phyloP scores from a whole-genome alignment of 2,888 invertebrate genomes.

The Opisthograptis luteolata region DNA sequence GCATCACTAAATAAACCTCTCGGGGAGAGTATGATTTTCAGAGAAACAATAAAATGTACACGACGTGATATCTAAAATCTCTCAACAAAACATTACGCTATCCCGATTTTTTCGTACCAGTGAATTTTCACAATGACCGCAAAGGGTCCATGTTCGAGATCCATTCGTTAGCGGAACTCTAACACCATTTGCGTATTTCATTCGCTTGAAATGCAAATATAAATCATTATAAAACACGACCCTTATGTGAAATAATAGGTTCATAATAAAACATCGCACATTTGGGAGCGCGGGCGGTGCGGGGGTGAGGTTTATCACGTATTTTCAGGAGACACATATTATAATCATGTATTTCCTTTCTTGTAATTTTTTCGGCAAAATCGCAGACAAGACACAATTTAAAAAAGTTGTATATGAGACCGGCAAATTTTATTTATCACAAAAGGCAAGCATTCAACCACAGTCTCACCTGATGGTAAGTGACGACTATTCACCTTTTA shows the following conservation, averaged over 20 bases:
- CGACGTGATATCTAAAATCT: slow-evolving; percentile 1
- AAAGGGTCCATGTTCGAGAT: slow-evolving; percentile 33
- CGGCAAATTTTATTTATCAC: too few relatives aligned
- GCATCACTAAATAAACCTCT: too few relatives aligned
- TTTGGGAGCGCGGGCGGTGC: slow-evolving; percentile 29
- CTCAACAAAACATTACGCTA: slow-evolving; percentile 8
- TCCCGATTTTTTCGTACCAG: slow-evolving; percentile 27
- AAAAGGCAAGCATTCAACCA: too few relatives aligned
- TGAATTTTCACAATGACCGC: slow-evolving; percentile 38
- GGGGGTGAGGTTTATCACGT: background rate
- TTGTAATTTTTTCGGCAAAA: too few relatives aligned
- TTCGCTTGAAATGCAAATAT: slow-evolving; percentile 43
- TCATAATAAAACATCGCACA: slow-evolving; percentile 50
- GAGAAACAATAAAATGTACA: background rate
- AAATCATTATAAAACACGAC: slow-evolving; percentile 46
- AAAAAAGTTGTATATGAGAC: too few relatives aligned
- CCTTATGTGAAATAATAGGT: slow-evolving; percentile 45
- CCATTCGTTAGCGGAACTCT: slow-evolving; percentile 40
- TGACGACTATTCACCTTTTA: too few relatives aligned
- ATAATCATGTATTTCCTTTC: too few relatives aligned
- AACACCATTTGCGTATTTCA: slow-evolving; percentile 47
- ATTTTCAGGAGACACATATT: too few relatives aligned
- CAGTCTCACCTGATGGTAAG: too few relatives aligned
- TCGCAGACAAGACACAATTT: too few relatives aligned
- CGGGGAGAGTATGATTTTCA: too few relatives aligned